phyloP scores from a whole-genome alignment of 64 coral and sea anemone species.

The Porites lutea region DNA sequence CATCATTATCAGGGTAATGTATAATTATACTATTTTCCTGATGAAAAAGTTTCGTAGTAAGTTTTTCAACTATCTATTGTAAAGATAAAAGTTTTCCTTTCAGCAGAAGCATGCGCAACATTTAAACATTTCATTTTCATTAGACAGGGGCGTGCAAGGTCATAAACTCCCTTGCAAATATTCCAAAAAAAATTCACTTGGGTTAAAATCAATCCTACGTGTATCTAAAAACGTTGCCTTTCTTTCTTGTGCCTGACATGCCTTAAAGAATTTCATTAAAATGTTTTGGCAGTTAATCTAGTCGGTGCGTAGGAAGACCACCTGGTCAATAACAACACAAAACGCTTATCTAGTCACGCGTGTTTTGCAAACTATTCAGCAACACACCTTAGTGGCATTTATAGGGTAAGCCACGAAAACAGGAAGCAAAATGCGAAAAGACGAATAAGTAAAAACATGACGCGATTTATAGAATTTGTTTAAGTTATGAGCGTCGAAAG shows the following conservation, averaged over 20 bases:
- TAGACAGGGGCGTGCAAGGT: no score
- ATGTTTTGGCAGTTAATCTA: background rate
- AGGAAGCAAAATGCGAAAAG: background rate
- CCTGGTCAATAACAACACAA: background rate
- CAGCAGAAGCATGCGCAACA: no score
- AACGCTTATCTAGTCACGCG: conserved; percentile 17
- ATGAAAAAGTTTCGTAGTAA: background rate
- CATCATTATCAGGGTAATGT: no score
- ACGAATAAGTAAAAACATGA: background rate
- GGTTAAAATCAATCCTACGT: background rate
- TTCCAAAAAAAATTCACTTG: background rate
- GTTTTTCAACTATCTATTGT: background rate
- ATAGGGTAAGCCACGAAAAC: background rate
- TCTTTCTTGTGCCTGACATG: background rate
- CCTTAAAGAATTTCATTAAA: background rate
- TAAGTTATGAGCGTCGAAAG: no score
- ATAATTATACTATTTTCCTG: background rate
- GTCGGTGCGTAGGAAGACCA: background rate
- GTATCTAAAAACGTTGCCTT: background rate
- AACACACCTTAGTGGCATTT: background rate
- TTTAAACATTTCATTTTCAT: no score
- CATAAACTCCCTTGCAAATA: background rate
- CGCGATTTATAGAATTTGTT: no score
- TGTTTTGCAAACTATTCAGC: background rate
- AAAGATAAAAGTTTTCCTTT: background rate